Evolutionary conservation across 2,888 invertebrate species (phyloP).

Genomic region (Auanema sp.): DNA sequence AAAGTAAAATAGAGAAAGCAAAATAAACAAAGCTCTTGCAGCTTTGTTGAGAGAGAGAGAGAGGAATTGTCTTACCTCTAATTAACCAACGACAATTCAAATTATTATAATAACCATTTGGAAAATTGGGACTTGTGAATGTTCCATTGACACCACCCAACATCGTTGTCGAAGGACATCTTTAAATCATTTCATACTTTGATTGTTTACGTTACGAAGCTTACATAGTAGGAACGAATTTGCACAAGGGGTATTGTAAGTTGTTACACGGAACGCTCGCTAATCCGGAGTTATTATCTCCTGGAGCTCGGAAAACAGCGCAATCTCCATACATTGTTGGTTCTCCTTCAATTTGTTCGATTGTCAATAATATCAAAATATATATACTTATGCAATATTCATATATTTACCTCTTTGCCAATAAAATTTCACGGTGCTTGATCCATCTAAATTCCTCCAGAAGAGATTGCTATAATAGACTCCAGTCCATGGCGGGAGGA

Average conservation of each 20-base stretch:
- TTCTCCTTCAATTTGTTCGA: no score
- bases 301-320: not conserved
- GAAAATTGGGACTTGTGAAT: not conserved
- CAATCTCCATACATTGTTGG: no score
- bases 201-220: not conserved
- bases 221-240: not conserved
- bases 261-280: not conserved
- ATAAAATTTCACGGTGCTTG: no score
- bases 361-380: no score
- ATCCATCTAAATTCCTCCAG: no score
- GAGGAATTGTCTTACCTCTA: not conserved
- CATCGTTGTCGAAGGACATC: not conserved
- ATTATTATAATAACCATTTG: not conserved
- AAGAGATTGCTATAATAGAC: not conserved
- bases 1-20: not conserved
- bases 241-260: not conserved
- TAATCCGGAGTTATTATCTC: not conserved
- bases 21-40: not conserved
- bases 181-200: not conserved
- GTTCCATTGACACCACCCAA: not conserved
- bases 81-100: not conserved
- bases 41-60: not conserved
- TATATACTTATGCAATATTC: no score
- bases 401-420: no score
- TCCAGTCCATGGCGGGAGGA: slow-evolving; percentile 2